phyloP scores from a whole-genome alignment of 2,113 vertebrate genomes.

The Lampris incognitus region DNA sequence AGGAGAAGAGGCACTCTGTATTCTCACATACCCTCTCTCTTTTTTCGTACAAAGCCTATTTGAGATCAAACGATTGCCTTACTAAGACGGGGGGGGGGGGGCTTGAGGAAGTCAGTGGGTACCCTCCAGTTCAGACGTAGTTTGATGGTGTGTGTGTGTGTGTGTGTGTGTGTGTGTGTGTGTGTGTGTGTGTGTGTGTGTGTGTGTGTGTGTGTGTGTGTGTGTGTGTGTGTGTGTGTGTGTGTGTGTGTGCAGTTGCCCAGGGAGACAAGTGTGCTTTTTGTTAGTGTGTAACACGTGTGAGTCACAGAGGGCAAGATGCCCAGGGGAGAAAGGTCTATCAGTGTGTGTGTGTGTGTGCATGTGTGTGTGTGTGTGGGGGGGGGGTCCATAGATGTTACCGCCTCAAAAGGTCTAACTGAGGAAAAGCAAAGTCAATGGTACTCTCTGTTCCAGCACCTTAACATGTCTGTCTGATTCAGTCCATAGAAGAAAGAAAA shows the following conservation, averaged over 20 bases:
- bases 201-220: background rate
- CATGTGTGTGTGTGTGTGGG: conserved; percentile 1
- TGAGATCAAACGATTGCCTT: conserved; percentile 62
- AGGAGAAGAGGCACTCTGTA: conserved; percentile 16
- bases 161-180: background rate
- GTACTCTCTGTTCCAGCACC: conserved; percentile 3
- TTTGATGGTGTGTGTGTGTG: background rate
- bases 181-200: background rate
- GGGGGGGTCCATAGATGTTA: background rate
- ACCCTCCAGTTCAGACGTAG: background rate
- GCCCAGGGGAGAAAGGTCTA: background rate
- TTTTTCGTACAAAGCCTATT: conserved; percentile 40
- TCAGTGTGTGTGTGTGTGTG: background rate
- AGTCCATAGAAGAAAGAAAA: background rate
- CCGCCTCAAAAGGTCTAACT: background rate
- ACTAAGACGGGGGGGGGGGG: conserved; percentile 18
- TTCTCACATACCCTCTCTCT: conserved; percentile 29
- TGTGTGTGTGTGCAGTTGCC: background rate
- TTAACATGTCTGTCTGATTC: background rate
- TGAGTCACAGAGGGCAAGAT: no score
- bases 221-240: background rate
- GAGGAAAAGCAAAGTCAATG: background rate
- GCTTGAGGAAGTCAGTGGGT: background rate
- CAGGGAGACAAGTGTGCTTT: no score
- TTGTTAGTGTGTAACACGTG: no score